A percentile compares a stretch with the other conserved stretches of the same genome.
Evolutionary conservation across 2,888 invertebrate genomes (phyloP).

Genomic region (Ormyrus labotus): DNA sequence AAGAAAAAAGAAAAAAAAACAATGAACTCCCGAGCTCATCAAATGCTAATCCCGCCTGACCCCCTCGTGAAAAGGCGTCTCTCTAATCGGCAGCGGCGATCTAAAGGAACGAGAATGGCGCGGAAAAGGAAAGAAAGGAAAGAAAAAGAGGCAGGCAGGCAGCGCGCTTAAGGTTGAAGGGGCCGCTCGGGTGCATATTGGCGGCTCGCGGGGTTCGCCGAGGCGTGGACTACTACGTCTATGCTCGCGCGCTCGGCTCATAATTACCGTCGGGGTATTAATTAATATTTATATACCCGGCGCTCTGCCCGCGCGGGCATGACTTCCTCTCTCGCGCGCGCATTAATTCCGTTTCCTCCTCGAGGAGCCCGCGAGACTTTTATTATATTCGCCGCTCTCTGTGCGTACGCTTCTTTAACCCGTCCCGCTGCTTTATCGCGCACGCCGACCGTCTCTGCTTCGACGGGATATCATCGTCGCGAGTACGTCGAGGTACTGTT

Average conservation of each 20-base stretch:
- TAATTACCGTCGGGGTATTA: slow-evolving; percentile 68
- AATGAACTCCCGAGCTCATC: neutral
- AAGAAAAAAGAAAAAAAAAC: too few relatives aligned
- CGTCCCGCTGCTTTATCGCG: too few relatives aligned
- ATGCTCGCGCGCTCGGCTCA: slow-evolving; percentile 44
- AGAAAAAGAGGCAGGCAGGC: slow-evolving; percentile 2
- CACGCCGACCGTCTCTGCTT: too few relatives aligned
- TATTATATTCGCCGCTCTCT: neutral
- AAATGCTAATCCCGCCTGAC: slow-evolving; percentile 38
- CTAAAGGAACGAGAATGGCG: neutral
- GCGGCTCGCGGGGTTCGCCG: slow-evolving; percentile 59
- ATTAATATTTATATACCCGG: slow-evolving; percentile 73
- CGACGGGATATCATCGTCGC: too few relatives aligned
- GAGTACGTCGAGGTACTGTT: too few relatives aligned
- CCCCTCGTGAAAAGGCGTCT: neutral
- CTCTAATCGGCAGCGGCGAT: too few relatives aligned
- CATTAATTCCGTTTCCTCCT: slow-evolving; percentile 53
- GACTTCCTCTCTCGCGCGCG: slow-evolving; percentile 55
- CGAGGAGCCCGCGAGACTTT: neutral
- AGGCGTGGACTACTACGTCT: slow-evolving; percentile 58
- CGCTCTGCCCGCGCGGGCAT: slow-evolving; percentile 63
- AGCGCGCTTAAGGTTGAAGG: neutral
- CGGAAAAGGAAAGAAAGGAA: neutral
- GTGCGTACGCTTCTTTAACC: too few relatives aligned
- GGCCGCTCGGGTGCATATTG: neutral